phyloP scores from a whole-genome alignment of 2,113 vertebrate genomes.

The Colistium nudipinnis region DNA sequence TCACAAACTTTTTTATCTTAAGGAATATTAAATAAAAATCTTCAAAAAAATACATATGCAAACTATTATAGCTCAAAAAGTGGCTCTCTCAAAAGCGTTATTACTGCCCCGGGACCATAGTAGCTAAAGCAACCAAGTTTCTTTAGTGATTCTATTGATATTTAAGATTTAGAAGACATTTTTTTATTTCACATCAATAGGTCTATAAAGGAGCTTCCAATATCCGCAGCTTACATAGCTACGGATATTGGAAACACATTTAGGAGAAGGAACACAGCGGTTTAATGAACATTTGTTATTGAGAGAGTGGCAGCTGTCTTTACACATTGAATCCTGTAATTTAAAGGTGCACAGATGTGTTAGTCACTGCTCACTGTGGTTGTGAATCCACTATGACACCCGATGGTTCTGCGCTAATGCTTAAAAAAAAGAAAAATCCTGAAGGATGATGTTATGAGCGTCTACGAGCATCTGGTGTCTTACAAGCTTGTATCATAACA shows the following conservation, averaged over 20 bases:
- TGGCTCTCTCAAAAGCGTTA: slow-evolving; percentile 7
- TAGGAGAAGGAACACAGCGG: not conserved
- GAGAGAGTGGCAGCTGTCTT: slow-evolving; percentile 8
- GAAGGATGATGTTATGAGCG: not conserved
- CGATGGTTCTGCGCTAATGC: not conserved
- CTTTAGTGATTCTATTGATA: not conserved
- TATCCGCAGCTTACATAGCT: not conserved
- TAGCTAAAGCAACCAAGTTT: slow-evolving; percentile 21
- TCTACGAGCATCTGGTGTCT: too few relatives aligned
- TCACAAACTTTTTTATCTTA: slow-evolving; percentile 25
- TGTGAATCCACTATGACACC: slow-evolving; percentile 20
- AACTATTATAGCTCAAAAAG: slow-evolving; percentile 2
- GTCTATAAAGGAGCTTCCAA: slow-evolving; percentile 2
- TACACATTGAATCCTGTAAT: slow-evolving; percentile 11
- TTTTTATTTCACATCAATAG: slow-evolving; percentile 8
- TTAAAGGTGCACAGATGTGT: slow-evolving; percentile 17
- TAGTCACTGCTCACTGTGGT: slow-evolving; percentile 8
- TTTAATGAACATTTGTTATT: slow-evolving; percentile 3
- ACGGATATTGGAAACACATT: too few relatives aligned
- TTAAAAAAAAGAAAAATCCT: slow-evolving; percentile 4
- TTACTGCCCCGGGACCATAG: not conserved
- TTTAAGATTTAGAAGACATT: slow-evolving; percentile 2
- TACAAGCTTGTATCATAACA: too few relatives aligned
- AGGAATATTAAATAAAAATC: slow-evolving; percentile 7
- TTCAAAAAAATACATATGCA: not conserved